Evolutionary conservation across 2,888 invertebrate species (phyloP), one percentile per base, ranked within the genome.

Genomic region (Amiota mariae): DNA sequence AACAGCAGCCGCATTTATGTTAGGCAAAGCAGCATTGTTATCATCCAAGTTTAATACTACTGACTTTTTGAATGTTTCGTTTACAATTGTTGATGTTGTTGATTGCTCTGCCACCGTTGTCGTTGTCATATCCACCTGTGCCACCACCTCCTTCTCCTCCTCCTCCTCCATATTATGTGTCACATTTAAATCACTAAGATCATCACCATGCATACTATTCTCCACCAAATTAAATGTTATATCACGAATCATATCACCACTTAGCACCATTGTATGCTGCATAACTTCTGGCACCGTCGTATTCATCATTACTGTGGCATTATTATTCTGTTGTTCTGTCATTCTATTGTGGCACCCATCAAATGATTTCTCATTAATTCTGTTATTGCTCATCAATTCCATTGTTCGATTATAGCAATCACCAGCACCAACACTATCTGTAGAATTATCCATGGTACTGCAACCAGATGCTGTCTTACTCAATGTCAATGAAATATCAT

Each of bases 371-470:
- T 73, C 71, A 24, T 47, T 48, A 68, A 11, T 66, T 73, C 12
- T 59, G 20, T 66, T 59, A 13, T 66, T 67, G 47, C 11, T 63
- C 11, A 48, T 13, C 13, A 76, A 66, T 73, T 78, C 75, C 24
- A 77, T 57, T 61, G 78, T 78, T 18, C 78, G 76, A 49, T 80
- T 79, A 57, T 67, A 68, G 48, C 61, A 15, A 2, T 70, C 63
- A 47, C 68, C 47, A 48, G 18, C 18, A n/a, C 67, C 82, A 73
- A 84, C 82, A 73, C 89, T 89, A 59, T 89, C 89, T 2, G 89
- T 88, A 64, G 89, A 89, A 78, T 89, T 89, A 63, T 88, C 86
- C 89, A 89, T 89, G 68, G 89, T 89, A 78, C 89, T 89, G 74
- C 87, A 88, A 9, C 86, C 86, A 2, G 89, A 89, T 13, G 88